A percentile compares a stretch with the other conserved stretches of the same genome.
These are phyloP conservation scores for Chrysocyon brachyurus DNA, from an alignment of 2,797 vertebrate genomes.

Conservation along the genomic window DNA sequence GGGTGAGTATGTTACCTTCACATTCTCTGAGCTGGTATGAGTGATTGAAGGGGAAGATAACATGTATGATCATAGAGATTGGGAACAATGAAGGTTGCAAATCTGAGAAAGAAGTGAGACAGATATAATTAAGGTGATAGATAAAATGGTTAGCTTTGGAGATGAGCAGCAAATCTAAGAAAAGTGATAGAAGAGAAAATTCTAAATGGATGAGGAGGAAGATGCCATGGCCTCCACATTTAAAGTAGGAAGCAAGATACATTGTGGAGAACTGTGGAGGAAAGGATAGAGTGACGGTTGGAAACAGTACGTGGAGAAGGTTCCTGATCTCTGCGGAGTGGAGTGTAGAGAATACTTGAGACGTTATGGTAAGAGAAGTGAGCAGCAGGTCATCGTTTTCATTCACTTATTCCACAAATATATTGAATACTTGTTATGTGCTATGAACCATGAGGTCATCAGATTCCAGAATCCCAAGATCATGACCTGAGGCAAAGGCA, in stretches of 20 bases:
- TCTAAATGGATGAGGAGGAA: conserved; percentile 18
- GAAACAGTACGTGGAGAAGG: not conserved
- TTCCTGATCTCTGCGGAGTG: not conserved
- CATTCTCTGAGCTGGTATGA: not conserved
- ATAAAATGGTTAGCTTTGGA: conserved; percentile 23
- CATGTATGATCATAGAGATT: not conserved
- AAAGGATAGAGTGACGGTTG: not conserved
- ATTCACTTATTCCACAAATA: conserved; percentile 3
- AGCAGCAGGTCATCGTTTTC: not conserved
- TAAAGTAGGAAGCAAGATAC: conserved; percentile 23
- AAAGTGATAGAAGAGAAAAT: not conserved
- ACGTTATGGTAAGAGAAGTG: not conserved
- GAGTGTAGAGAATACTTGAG: not conserved
- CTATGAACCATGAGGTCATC: not conserved
- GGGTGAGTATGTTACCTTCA: conserved; percentile 44
- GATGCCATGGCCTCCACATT: not conserved
- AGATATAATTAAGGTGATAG: not conserved
- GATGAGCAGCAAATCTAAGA: not conserved
- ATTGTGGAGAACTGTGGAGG: not conserved
- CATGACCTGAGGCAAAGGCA: not conserved
- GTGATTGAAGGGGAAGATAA: not conserved
- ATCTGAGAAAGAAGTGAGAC: conserved; percentile 32
- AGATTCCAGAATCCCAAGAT: not conserved
- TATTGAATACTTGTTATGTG: not conserved
- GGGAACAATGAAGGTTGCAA: not conserved